phyloP scores from a whole-genome alignment of 2,888 invertebrate genomes.

The Tortrix viridana region DNA sequence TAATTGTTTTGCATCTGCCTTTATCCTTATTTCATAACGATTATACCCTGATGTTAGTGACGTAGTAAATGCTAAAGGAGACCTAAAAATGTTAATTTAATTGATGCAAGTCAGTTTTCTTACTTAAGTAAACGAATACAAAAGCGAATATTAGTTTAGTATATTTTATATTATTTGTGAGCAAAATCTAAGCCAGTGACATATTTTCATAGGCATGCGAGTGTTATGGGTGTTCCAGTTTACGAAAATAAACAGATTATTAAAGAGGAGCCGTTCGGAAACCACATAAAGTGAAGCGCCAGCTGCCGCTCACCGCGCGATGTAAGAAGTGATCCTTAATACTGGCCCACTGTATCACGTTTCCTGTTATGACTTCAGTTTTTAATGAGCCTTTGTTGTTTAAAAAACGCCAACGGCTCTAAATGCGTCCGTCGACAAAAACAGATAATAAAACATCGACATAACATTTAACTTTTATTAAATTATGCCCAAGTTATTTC shows the following conservation, averaged over 20 bases:
- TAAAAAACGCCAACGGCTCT: slow-evolving; percentile 70
- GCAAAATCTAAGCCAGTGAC: slow-evolving; percentile 55
- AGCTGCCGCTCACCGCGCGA: slow-evolving; percentile 78
- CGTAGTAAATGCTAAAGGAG: neutral
- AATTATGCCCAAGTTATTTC: slow-evolving; percentile 26
- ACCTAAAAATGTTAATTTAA: slow-evolving; percentile 8
- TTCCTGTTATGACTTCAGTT: slow-evolving; percentile 83
- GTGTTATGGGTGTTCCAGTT: slow-evolving; percentile 74
- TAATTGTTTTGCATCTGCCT: slow-evolving; percentile 26
- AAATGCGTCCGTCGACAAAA: slow-evolving; percentile 59
- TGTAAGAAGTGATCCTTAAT: slow-evolving; percentile 73
- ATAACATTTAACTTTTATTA: slow-evolving; percentile 35
- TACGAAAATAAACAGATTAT: slow-evolving; percentile 80
- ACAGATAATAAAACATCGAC: slow-evolving; percentile 31
- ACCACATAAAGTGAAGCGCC: slow-evolving; percentile 80
- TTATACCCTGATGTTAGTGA: slow-evolving; percentile 6
- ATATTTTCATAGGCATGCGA: slow-evolving; percentile 62
- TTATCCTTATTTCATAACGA: slow-evolving; percentile 22
- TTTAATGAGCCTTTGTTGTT: slow-evolving; percentile 78
- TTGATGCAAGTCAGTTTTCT: neutral
- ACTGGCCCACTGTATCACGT: slow-evolving; percentile 75
- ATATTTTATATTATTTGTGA: slow-evolving; percentile 3
- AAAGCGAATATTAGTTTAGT: neutral
- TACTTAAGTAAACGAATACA: neutral
- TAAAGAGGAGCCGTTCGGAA: slow-evolving; percentile 75